A percentile compares a stretch with the other conserved stretches of the same genome.
Conservation (phyloP, 2,888 invertebrate genomes). For the Drosophila paramelanica region DNA sequence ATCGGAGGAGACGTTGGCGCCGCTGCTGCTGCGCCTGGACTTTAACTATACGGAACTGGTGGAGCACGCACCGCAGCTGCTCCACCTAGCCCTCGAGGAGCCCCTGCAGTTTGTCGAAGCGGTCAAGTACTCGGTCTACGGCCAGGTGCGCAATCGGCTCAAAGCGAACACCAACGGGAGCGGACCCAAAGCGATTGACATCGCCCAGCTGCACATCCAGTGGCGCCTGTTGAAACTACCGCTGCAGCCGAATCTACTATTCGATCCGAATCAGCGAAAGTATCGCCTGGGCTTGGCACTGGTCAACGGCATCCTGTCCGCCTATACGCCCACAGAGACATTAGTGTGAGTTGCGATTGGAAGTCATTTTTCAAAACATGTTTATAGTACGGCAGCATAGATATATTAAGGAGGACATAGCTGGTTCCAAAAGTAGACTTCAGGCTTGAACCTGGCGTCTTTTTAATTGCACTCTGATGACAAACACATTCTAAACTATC, state of each 20-base stretch:
- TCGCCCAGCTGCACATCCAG: constrained; percentile 79
- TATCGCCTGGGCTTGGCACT: constrained; percentile 71
- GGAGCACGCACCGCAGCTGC: constrained; percentile 44
- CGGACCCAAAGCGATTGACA: constrained; percentile 68
- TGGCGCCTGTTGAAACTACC: constrained; percentile 78
- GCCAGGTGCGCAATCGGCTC: constrained; percentile 64
- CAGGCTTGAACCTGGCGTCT: no score
- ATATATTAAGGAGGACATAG: neutral
- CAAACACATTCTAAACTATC: no score
- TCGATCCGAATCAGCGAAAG: constrained; percentile 50
- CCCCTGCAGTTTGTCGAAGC: constrained; percentile 78
- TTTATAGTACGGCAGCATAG: neutral
- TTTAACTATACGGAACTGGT: constrained; percentile 71
- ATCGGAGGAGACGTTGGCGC: constrained; percentile 76
- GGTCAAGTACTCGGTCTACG: constrained; percentile 75
- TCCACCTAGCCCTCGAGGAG: constrained; percentile 75
- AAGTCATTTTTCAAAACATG: neutral
- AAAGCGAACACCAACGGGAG: constrained; percentile 23
- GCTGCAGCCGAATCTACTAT: constrained; percentile 63
- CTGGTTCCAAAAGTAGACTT: no score
- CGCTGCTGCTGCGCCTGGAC: constrained; percentile 70
- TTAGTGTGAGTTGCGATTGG: constrained; percentile 68
- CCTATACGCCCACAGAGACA: constrained; percentile 70
- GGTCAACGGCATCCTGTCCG: constrained; percentile 78
- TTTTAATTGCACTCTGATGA: no score